Percentiles rank a stretch among this genome's conserved stretches.
Evolutionary conservation across 2,113 vertebrate species (phyloP).

Genomic region (Ploceus nigricollis): DNA sequence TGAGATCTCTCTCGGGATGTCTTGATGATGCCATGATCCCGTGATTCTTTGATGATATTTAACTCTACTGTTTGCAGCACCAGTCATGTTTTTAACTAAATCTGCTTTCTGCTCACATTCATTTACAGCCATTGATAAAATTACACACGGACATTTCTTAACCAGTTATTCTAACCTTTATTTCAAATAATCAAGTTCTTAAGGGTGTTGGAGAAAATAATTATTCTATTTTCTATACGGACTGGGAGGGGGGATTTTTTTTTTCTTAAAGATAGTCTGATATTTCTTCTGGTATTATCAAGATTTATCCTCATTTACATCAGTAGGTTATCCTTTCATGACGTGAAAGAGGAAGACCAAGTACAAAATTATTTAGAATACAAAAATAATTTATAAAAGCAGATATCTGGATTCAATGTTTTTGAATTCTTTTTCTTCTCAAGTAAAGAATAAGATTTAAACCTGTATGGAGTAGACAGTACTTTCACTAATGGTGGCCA

Average conservation of each 20-base stretch:
- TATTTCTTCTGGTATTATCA: neutral
- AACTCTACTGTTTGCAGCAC: neutral
- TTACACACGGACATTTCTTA: neutral
- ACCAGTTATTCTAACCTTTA: neutral
- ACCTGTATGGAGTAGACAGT: neutral
- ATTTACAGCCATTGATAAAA: conserved; percentile 12
- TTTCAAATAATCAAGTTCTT: neutral
- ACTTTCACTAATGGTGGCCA: neutral
- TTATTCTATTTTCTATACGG: neutral
- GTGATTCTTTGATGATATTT: neutral
- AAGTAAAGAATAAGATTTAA: neutral
- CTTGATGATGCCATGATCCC: neutral
- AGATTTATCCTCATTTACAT: neutral
- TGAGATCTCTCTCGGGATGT: neutral
- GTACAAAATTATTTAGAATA: neutral
- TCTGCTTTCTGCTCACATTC: neutral
- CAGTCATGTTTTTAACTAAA: neutral
- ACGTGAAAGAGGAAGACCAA: neutral
- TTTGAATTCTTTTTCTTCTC: neutral
- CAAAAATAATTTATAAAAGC: neutral
- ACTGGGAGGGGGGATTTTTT: accelerated
- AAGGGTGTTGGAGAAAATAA: neutral
- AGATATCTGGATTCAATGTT: neutral
- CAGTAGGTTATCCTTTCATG: neutral
- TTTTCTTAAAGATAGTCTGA: neutral